These are phyloP conservation scores for Hydrotaea cyrtoneurina DNA, from an alignment of 2,888 invertebrate genomes.

Conservation along the genomic window DNA sequence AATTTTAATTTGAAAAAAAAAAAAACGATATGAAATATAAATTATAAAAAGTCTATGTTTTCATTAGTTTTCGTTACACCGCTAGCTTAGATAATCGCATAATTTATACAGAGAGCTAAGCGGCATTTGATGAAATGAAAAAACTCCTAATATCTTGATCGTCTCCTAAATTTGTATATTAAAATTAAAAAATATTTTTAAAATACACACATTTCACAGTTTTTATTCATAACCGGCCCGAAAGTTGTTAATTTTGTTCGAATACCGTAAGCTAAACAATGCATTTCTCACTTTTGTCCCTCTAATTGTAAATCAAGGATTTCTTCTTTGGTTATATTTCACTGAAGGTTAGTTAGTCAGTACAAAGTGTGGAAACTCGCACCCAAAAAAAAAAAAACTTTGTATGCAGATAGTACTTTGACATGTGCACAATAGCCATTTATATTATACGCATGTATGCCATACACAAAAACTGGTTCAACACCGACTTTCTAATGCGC, in stretches of 20 bases:
- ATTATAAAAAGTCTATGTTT: no score
- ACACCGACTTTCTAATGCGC: no score
- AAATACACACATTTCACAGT: no score
- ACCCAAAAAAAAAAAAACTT: neutral
- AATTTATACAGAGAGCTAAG: no score
- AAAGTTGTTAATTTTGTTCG: neutral
- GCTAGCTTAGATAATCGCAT: no score
- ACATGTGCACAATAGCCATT: neutral
- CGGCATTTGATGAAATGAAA: no score
- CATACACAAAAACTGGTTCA: no score
- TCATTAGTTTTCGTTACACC: no score
- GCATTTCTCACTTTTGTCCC: conserved; percentile 3
- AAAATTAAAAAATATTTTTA: no score
- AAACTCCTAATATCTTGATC: no score
- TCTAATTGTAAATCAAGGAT: conserved; percentile 55
- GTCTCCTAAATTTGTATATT: no score
- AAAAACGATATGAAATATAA: neutral
- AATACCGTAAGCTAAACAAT: neutral
- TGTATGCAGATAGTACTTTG: neutral
- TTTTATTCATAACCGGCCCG: neutral
- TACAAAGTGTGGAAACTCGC: neutral
- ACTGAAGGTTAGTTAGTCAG: neutral
- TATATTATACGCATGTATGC: no score
- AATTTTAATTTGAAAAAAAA: neutral
- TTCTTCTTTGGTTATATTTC: neutral